Percentiles rank a stretch among this genome's conserved stretches.
Evolutionary conservation across 2,888 invertebrate species (phyloP).

Genomic region (Hesperia comma): DNA sequence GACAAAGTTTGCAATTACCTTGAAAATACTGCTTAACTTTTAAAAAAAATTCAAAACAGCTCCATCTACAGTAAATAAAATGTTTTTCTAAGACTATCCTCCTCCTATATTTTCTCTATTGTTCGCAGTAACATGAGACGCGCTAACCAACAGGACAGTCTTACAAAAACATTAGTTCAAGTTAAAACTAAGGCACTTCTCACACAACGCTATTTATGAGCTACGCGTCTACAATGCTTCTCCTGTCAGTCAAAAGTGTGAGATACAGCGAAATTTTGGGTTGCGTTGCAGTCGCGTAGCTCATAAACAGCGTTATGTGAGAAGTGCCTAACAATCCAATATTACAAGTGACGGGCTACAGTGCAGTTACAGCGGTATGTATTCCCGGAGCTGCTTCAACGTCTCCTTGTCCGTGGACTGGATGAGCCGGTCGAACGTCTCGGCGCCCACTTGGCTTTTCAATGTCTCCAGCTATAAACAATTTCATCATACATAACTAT

Average conservation of each 20-base stretch:
- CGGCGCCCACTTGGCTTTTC: slow-evolving; percentile 89
- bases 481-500: too few relatives aligned
- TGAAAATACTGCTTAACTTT: too few relatives aligned
- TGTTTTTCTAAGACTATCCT: background rate
- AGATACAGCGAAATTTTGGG: too few relatives aligned
- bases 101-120: background rate
- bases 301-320: too few relatives aligned
- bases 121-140: background rate
- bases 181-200: too few relatives aligned
- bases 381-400: slow-evolving; percentile 87
- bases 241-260: too few relatives aligned
- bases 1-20: too few relatives aligned
- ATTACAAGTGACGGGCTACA: background rate
- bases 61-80: background rate
- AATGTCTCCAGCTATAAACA: slow-evolving; percentile 88
- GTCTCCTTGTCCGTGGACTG: slow-evolving; percentile 89
- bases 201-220: too few relatives aligned
- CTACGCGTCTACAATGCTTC: too few relatives aligned
- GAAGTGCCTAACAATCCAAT: background rate
- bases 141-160: background rate
- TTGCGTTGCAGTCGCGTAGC: too few relatives aligned
- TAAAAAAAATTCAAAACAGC: background rate
- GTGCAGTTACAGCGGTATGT: slow-evolving; percentile 70
- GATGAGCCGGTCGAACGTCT: slow-evolving; percentile 89
- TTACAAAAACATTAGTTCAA: background rate